Evolutionary conservation across 2,113 vertebrate genomes (phyloP).

Genomic region (Myiopsitta monachus): DNA sequence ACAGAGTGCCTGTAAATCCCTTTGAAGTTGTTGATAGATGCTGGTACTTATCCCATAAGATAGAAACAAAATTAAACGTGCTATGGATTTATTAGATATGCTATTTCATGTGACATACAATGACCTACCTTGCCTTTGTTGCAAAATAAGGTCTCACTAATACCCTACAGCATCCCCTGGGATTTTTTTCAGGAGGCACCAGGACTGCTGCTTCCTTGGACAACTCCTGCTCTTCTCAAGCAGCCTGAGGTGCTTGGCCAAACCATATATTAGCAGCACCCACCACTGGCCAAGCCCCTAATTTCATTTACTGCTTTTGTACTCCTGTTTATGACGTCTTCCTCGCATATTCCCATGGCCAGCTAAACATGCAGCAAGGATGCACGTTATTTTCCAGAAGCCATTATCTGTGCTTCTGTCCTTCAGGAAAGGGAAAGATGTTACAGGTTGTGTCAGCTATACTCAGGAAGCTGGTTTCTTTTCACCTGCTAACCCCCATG

Average conservation of each 20-base stretch:
- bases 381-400: neutral
- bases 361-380: neutral
- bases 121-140: neutral
- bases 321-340: neutral
- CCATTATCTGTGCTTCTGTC: neutral
- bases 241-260: neutral
- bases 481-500: neutral
- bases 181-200: neutral
- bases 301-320: neutral
- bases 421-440: neutral
- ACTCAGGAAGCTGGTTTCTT: neutral
- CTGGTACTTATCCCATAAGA: neutral
- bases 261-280: neutral
- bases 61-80: conserved; percentile 17
- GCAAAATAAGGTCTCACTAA: neutral
- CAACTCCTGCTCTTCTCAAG: neutral
- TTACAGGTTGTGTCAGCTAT: neutral
- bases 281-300: neutral
- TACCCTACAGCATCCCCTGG: neutral
- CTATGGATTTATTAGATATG: neutral
- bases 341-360: accelerated
- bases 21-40: neutral
- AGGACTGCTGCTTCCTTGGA: neutral
- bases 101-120: neutral
- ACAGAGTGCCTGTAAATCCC: neutral